Evolutionary conservation across 2,113 vertebrate genomes (phyloP).

Genomic region (Trematocara unimaculatum): DNA sequence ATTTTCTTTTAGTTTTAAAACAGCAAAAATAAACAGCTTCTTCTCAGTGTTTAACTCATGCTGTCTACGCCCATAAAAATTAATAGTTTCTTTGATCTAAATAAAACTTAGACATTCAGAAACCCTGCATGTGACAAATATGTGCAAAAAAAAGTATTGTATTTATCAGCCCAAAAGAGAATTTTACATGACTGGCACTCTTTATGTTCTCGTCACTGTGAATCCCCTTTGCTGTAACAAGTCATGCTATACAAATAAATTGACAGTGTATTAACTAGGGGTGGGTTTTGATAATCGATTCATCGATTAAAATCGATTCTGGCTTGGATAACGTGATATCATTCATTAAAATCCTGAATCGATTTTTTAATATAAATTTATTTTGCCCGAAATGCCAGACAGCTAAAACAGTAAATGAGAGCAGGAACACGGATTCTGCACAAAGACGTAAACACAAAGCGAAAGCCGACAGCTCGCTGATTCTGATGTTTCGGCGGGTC

Average conservation of each 20-base stretch:
- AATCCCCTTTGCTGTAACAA: not conserved
- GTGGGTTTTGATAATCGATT: too few species aligned
- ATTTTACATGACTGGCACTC: not conserved
- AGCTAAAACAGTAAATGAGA: too few species aligned
- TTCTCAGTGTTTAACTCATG: not conserved
- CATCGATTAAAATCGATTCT: too few species aligned
- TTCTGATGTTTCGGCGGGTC: too few species aligned
- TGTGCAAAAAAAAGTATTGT: not conserved
- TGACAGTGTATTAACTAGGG: not conserved
- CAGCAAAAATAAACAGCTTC: not conserved
- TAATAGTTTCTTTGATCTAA: fast-evolving
- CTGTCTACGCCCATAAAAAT: not conserved
- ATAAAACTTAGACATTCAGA: not conserved
- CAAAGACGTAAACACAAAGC: too few species aligned
- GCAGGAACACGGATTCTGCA: too few species aligned
- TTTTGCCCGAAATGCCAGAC: too few species aligned
- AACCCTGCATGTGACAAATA: not conserved
- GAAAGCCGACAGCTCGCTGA: too few species aligned
- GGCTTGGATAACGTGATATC: too few species aligned
- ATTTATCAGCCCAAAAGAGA: not conserved
- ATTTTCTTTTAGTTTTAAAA: not conserved
- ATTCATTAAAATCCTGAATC: too few species aligned
- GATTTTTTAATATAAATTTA: too few species aligned
- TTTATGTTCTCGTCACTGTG: not conserved
- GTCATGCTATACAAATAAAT: not conserved